A percentile compares a stretch with the other conserved stretches of the same genome.
Conservation (phyloP, 2,888 invertebrate genomes). For the Uropetala carovei region DNA sequence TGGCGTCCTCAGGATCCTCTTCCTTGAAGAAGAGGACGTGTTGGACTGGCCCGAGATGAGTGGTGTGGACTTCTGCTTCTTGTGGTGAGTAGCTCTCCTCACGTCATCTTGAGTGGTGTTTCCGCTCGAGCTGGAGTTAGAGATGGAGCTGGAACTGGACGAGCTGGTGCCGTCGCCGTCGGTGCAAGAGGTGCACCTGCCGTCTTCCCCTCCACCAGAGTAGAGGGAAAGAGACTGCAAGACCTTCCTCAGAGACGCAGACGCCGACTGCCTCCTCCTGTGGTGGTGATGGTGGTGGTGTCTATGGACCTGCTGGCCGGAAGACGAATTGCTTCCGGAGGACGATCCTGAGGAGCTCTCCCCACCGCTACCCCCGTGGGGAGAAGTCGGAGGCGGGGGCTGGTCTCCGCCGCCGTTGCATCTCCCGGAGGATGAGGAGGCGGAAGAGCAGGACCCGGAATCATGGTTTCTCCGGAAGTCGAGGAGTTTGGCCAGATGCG, state of each 20-base stretch:
- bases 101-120: constrained; percentile 38
- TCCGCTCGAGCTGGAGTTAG: constrained; percentile 47
- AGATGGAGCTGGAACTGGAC: neutral
- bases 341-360: constrained; percentile 75
- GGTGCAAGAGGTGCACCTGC: constrained; percentile 68
- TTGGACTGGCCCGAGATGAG: constrained; percentile 75
- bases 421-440: neutral
- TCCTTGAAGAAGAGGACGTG: constrained; percentile 70
- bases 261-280: constrained; percentile 75
- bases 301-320: neutral
- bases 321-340: neutral
- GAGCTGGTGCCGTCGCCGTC: constrained; percentile 43
- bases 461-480: constrained; percentile 34
- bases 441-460: constrained; percentile 33
- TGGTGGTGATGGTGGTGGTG: constrained; percentile 71
- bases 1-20: constrained; percentile 86
- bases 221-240: constrained; percentile 79
- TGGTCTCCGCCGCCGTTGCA: neutral
- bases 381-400: constrained; percentile 29
- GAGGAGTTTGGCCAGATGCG: constrained; percentile 46
- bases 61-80: constrained; percentile 50
- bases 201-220: constrained; percentile 78
- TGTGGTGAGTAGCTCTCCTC: constrained; percentile 13
- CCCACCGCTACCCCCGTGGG: constrained; percentile 48
- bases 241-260: constrained; percentile 75